These are phyloP conservation scores for Harlomillsia oculata DNA, from an alignment of 1,140 invertebrate species.

Conservation along the genomic window DNA sequence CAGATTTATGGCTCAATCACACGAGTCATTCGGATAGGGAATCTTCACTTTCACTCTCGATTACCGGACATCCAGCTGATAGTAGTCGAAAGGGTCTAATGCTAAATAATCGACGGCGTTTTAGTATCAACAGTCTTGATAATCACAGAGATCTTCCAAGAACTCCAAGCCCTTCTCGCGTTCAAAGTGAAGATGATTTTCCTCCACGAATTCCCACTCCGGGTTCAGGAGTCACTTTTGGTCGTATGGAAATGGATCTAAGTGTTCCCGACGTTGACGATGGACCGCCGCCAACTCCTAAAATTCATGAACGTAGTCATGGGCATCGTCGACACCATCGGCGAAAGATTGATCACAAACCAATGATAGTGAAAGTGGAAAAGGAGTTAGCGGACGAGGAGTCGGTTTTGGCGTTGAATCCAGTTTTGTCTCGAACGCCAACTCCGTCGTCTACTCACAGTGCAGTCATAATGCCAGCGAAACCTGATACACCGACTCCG, in stretches of 20 bases:
- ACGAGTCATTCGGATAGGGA: neutral
- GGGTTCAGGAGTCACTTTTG: neutral
- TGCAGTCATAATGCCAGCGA: neutral
- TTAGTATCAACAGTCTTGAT: neutral
- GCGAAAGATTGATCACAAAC: no score
- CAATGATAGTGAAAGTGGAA: neutral
- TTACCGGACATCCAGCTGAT: neutral
- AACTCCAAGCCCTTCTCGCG: slow-evolving; percentile 29
- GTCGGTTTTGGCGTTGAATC: no score
- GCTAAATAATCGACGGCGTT: neutral
- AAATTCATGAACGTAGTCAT: slow-evolving; percentile 11
- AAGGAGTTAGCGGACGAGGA: no score
- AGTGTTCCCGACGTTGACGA: neutral
- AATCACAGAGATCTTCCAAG: slow-evolving; percentile 11
- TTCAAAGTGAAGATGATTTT: slow-evolving; percentile 6
- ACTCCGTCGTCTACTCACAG: neutral
- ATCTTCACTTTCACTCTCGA: neutral
- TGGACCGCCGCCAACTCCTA: slow-evolving; percentile 18
- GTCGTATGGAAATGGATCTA: neutral
- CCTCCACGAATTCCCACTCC: slow-evolving; percentile 22
- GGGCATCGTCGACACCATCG: neutral
- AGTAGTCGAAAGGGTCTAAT: no score
- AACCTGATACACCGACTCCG: neutral
- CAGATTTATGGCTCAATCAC: slow-evolving; percentile 22
- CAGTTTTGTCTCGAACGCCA: neutral